Conservation (phyloP, 1,140 invertebrate species). For the Heliconius himera region DNA sequence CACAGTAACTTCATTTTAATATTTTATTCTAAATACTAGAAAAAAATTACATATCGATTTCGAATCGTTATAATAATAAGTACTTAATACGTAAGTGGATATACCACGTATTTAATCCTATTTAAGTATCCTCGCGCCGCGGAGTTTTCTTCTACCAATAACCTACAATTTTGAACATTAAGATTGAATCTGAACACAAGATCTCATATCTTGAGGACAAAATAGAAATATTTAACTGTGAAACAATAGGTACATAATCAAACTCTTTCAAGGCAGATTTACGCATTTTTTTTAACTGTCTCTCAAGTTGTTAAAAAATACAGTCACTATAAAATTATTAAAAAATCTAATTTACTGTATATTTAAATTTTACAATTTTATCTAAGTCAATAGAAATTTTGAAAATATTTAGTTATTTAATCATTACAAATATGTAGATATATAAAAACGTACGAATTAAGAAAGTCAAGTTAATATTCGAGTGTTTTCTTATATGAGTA, state of each 20-base stretch:
- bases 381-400: neutral
- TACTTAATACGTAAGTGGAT: neutral
- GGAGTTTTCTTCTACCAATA: constrained; percentile 2
- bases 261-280: neutral
- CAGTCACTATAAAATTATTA: neutral
- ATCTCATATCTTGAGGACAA: neutral
- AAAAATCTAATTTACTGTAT: neutral
- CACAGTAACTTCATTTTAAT: neutral
- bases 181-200: neutral
- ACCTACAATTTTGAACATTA: neutral
- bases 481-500: neutral
- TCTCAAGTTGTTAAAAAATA: neutral
- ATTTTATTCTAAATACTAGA: neutral
- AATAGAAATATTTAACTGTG: neutral
- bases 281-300: neutral
- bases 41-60: neutral
- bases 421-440: neutral
- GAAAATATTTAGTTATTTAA: neutral
- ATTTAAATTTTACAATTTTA: neutral
- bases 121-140: constrained; percentile 42
- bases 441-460: neutral
- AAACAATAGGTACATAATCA: neutral
- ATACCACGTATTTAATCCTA: constrained; percentile 24
- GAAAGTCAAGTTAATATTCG: neutral
- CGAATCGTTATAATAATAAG: neutral